Evolutionary conservation across 1,140 invertebrate genomes (phyloP).

Genomic region (Papilio machaon): DNA sequence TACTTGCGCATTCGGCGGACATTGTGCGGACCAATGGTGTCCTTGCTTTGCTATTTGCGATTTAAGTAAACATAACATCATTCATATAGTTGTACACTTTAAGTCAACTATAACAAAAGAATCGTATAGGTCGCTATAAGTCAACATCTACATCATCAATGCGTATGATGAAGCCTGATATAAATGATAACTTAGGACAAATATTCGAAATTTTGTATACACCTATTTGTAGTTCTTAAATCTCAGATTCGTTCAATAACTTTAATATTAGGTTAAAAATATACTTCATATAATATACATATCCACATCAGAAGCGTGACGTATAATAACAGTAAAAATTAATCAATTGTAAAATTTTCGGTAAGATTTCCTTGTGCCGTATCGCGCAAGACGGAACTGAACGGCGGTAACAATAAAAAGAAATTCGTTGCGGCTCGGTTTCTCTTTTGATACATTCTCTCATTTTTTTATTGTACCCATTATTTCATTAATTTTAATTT

Average conservation of each 20-base stretch:
- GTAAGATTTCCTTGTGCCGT: conserved; percentile 1
- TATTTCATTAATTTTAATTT: not conserved
- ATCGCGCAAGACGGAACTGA: not conserved
- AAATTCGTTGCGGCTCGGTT: conserved; percentile 20
- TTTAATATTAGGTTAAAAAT: not conserved
- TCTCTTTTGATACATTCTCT: conserved; percentile 22
- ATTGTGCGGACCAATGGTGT: not conserved
- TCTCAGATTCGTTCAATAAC: not conserved
- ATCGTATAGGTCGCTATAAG: no score
- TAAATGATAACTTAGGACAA: no score
- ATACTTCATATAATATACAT: not conserved
- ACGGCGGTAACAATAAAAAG: conserved; percentile 1
- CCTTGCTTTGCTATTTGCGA: not conserved
- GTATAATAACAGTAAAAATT: not conserved
- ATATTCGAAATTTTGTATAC: no score
- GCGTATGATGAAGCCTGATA: no score
- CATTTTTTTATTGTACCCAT: not conserved
- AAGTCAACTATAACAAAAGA: not conserved
- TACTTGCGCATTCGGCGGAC: not conserved
- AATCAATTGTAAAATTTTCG: conserved; percentile 1
- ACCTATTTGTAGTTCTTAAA: not conserved
- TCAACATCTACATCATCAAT: no score
- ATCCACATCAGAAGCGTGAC: not conserved
- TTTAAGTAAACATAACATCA: not conserved
- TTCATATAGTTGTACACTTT: not conserved